phyloP scores from a whole-genome alignment of 64 coral and sea anemone species.

The Actinia tenebrosa region DNA sequence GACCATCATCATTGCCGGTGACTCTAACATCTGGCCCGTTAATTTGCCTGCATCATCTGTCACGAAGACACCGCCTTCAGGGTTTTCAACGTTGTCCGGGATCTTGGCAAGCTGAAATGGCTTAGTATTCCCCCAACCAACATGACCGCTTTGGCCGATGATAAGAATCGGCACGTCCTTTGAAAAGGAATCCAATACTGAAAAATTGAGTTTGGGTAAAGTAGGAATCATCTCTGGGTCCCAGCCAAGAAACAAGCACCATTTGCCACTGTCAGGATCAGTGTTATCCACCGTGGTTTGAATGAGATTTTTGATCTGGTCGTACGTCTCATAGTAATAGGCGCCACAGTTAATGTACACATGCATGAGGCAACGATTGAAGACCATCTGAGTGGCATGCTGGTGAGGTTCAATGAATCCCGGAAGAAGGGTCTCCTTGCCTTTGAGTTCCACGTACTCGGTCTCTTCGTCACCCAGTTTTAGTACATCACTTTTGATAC shows the following conservation, averaged over 20 bases:
- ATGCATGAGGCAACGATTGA: background rate
- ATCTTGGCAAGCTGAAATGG: background rate
- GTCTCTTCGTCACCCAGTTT: background rate
- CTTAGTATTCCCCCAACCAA: conserved; percentile 25
- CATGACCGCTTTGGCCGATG: conserved; percentile 27
- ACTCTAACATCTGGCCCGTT: conserved; percentile 19
- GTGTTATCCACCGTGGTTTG: background rate
- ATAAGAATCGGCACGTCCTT: background rate
- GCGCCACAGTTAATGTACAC: background rate
- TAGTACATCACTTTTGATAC: background rate
- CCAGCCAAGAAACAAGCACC: conserved; percentile 40
- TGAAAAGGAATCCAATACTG: conserved; percentile 14
- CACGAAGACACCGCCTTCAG: background rate
- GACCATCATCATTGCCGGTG: background rate
- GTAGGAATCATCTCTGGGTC: conserved; percentile 27
- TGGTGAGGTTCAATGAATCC: conserved; percentile 37
- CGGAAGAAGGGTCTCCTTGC: conserved; percentile 16
- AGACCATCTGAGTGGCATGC: background rate
- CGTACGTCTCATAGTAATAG: conserved; percentile 27
- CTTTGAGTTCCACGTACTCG: background rate
- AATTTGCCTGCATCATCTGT: background rate
- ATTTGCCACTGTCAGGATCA: background rate
- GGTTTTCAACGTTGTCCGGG: background rate
- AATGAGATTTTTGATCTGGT: background rate
- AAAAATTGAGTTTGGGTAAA: background rate